A percentile compares a stretch with the other conserved stretches of the same genome.
These are phyloP conservation scores for Bergia sp. DNA, from an alignment of 92 coral and sea anemone genomes.

Conservation along the genomic window DNA sequence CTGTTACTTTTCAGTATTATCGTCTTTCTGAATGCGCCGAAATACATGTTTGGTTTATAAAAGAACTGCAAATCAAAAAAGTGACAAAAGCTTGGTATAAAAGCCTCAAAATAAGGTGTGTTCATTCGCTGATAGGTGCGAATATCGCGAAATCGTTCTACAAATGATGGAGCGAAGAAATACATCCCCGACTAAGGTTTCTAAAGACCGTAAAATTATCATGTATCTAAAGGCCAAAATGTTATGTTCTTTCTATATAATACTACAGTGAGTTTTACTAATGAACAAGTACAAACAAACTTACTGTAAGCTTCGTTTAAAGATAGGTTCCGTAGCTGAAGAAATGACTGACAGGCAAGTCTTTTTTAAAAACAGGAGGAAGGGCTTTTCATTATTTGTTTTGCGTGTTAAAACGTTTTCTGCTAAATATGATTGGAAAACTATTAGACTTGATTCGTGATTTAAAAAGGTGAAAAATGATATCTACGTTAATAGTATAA, in stretches of 20 bases:
- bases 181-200: not conserved
- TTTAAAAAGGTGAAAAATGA: no score
- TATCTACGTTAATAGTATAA: no score
- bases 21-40: conserved; percentile 78
- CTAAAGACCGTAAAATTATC: no score
- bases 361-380: no score
- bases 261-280: not conserved
- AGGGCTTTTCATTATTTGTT: no score
- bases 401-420: no score
- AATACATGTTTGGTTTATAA: conserved; percentile 51
- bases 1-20: conserved; percentile 61
- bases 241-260: not conserved
- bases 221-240: not conserved
- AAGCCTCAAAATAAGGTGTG: not conserved
- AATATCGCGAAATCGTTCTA: not conserved
- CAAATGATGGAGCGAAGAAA: not conserved
- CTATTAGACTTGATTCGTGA: no score
- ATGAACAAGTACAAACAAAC: not conserved
- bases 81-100: not conserved
- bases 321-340: not conserved
- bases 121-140: not conserved
- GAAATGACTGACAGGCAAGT: not conserved
- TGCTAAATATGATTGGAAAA: no score
- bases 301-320: not conserved
- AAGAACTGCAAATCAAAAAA: not conserved